Evolutionary conservation across 2,888 invertebrate genomes (phyloP).

Genomic region (Drosophila ezoana): DNA sequence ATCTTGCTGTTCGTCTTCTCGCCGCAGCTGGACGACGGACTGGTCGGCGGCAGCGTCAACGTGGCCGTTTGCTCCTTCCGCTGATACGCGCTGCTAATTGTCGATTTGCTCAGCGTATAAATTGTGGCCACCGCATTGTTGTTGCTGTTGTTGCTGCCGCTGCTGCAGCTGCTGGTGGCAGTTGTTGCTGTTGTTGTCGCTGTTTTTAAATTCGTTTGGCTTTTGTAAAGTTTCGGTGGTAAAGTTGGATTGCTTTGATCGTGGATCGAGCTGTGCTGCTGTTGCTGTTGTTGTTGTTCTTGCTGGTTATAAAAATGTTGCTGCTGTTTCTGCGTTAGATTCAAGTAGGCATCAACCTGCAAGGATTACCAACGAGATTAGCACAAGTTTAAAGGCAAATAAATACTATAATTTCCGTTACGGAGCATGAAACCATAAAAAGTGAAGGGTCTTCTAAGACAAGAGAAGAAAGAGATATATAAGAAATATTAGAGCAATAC

Average conservation of each 20-base stretch:
- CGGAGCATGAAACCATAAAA: conserved; percentile 7
- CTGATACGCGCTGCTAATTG: conserved; percentile 47
- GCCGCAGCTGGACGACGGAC: conserved; percentile 55
- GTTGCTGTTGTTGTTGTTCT: conserved; percentile 50
- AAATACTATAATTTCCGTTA: background rate
- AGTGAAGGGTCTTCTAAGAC: background rate
- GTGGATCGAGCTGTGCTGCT: conserved; percentile 33
- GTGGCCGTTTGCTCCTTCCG: conserved; percentile 77
- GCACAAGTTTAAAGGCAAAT: background rate
- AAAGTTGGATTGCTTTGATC: conserved; percentile 80
- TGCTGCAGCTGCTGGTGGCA: conserved; percentile 35
- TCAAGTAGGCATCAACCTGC: conserved; percentile 83
- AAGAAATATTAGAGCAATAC: too few relatives aligned
- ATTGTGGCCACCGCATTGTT: conserved; percentile 79
- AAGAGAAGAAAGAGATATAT: too few relatives aligned
- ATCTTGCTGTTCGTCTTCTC: conserved; percentile 78
- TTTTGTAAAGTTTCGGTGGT: conserved; percentile 85
- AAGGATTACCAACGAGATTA: conserved; percentile 30
- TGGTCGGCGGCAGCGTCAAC: conserved; percentile 81
- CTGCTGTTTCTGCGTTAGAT: conserved; percentile 80
- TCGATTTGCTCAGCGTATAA: conserved; percentile 76
- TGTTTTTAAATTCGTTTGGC: conserved; percentile 83
- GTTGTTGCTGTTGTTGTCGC: conserved; percentile 48
- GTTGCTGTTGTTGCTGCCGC: conserved; percentile 40
- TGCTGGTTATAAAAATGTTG: conserved; percentile 77